Evolutionary conservation across 2,113 vertebrate species (phyloP).

Genomic region (Ardeotis arabs): DNA sequence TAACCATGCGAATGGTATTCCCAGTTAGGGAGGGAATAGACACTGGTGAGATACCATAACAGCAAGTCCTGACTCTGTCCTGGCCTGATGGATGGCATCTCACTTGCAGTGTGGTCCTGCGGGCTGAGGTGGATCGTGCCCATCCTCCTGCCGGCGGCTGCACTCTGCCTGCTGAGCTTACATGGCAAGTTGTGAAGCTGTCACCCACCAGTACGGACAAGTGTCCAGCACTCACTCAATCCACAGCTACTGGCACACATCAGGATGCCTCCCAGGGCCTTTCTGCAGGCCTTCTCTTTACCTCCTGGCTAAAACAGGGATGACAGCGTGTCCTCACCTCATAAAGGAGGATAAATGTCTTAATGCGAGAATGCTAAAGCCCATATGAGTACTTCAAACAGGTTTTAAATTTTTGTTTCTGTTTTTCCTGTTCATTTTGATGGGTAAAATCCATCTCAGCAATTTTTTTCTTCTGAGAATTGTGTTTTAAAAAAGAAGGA

Average conservation of each 20-base stretch:
- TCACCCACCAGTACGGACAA: accelerated
- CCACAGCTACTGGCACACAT: accelerated
- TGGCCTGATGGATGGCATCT: not conserved
- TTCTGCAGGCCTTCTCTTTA: not conserved
- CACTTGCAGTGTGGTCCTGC: accelerated
- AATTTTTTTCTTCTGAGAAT: not conserved
- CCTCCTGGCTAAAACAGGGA: not conserved
- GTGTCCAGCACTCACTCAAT: accelerated
- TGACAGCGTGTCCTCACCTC: not conserved
- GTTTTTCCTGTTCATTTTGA: not conserved
- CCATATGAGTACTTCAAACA: not conserved
- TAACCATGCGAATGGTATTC: accelerated
- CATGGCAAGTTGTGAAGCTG: accelerated
- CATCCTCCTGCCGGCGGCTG: not conserved
- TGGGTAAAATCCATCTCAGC: not conserved
- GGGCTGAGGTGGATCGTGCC: accelerated
- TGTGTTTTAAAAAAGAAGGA: not conserved
- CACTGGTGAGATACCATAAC: not conserved
- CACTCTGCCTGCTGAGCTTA: not conserved
- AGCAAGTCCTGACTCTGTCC: not conserved
- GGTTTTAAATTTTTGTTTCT: not conserved
- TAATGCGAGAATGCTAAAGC: not conserved
- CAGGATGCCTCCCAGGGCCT: not conserved
- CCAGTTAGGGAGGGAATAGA: not conserved
- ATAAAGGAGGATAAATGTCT: not conserved